Percentiles rank a stretch among this genome's conserved stretches.
phyloP scores from a whole-genome alignment of 2,113 vertebrate genomes.

The Stigmatopora nigra region DNA sequence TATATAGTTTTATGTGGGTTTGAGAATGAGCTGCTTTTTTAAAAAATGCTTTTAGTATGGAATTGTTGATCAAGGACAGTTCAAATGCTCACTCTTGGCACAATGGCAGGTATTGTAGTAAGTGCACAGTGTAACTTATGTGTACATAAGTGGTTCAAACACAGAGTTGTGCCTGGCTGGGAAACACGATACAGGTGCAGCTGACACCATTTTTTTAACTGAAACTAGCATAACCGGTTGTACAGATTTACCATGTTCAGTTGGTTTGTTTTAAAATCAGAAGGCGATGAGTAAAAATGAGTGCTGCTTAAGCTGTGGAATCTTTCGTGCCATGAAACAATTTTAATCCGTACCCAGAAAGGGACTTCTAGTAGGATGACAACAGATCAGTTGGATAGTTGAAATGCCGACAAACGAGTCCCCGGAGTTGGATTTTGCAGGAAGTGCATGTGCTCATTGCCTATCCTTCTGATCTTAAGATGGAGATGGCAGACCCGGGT shows the following conservation, averaged over 20 bases:
- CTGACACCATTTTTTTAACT: slow-evolving; percentile 48
- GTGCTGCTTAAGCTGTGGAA: slow-evolving; percentile 10
- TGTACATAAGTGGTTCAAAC: slow-evolving; percentile 4
- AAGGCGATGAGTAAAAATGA: slow-evolving; percentile 13
- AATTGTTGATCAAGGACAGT: not conserved
- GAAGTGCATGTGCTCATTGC: slow-evolving; percentile 30
- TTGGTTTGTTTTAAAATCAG: slow-evolving; percentile 24
- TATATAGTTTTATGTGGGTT: not conserved
- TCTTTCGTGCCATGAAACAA: slow-evolving; percentile 2
- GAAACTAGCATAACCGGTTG: slow-evolving; percentile 62
- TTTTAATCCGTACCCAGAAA: slow-evolving; percentile 19
- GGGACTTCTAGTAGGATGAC: slow-evolving; percentile 23
- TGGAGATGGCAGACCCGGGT: slow-evolving; percentile 34
- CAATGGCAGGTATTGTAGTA: slow-evolving; percentile 6
- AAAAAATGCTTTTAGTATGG: not conserved
- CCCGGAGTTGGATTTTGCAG: slow-evolving; percentile 45
- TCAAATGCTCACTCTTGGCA: not conserved
- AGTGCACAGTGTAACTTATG: not conserved
- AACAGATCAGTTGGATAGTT: slow-evolving; percentile 43
- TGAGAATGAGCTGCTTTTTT: not conserved
- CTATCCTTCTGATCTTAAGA: slow-evolving; percentile 49
- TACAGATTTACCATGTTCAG: slow-evolving; percentile 15
- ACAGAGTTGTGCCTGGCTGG: slow-evolving; percentile 19
- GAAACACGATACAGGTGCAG: slow-evolving; percentile 56
- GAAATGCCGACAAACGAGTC: slow-evolving; percentile 32